phyloP scores from a whole-genome alignment of 2,888 invertebrate genomes.

The Drymonia ruficornis region DNA sequence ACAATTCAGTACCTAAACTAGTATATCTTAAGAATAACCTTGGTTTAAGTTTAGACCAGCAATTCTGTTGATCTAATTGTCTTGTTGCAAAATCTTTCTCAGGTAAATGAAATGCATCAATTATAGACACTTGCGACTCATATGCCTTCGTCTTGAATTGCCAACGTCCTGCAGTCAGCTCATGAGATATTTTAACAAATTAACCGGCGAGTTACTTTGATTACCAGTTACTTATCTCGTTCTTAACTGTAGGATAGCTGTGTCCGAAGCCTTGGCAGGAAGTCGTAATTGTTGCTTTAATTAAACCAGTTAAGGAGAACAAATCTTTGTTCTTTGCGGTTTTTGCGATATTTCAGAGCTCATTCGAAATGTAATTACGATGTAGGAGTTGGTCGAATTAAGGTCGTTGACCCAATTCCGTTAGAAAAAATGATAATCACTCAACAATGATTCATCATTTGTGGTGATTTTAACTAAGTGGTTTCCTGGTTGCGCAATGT shows the following conservation, averaged over 20 bases:
- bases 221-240: conserved; percentile 26
- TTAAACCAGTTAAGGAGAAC: conserved; percentile 56
- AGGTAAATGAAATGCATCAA: conserved; percentile 2
- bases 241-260: conserved; percentile 29
- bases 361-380: conserved; percentile 3
- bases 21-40: no score
- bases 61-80: conserved; percentile 3
- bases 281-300: conserved; percentile 66
- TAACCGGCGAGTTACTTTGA: conserved; percentile 6
- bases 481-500: conserved; percentile 9
- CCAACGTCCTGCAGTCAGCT: not conserved
- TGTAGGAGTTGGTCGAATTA: conserved; percentile 28
- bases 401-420: conserved; percentile 42
- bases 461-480: conserved; percentile 10
- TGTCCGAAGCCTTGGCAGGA: conserved; percentile 56
- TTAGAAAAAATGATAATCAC: conserved; percentile 27
- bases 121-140: not conserved
- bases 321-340: conserved; percentile 43
- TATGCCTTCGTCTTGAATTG: not conserved
- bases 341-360: conserved; percentile 11
- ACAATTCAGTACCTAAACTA: not conserved
- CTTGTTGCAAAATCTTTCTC: conserved; percentile 6
- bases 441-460: conserved; percentile 32
- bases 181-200: not conserved
- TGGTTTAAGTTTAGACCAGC: not conserved